Conservation (phyloP, 2,113 vertebrate species). For the Athene cunicularia region DNA sequence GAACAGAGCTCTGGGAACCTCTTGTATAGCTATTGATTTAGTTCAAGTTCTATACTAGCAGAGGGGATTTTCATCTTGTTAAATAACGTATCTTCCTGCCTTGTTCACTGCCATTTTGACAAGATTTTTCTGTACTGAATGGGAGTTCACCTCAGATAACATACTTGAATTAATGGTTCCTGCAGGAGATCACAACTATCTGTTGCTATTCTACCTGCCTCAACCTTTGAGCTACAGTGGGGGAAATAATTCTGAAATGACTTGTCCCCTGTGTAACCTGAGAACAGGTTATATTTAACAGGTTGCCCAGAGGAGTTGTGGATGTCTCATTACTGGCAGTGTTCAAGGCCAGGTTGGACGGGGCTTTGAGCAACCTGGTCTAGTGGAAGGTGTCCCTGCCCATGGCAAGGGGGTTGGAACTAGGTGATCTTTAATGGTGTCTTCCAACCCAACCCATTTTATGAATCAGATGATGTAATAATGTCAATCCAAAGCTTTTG, state of each 20-base stretch:
- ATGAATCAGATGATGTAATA: background rate
- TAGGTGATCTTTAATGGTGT: background rate
- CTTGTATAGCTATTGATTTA: background rate
- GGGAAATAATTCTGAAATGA: background rate
- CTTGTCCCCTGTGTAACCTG: background rate
- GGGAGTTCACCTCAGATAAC: background rate
- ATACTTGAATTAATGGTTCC: background rate
- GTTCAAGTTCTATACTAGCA: background rate
- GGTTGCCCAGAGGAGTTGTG: background rate
- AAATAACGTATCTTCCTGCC: background rate
- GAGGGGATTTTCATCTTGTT: background rate
- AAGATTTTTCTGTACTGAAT: background rate
- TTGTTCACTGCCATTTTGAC: background rate
- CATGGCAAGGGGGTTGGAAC: background rate
- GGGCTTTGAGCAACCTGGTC: background rate
- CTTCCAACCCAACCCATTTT: background rate
- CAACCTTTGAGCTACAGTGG: background rate
- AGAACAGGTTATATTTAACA: background rate
- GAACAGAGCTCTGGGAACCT: background rate
- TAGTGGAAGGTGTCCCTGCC: background rate
- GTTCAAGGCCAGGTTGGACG: background rate
- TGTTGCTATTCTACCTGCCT: background rate
- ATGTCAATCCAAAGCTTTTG: background rate
- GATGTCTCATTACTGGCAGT: background rate
- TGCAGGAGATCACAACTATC: background rate